Evolutionary conservation across 2,113 vertebrate species (phyloP), one percentile per base, ranked within the genome.

Genomic region (Orthonyx spaldingii): DNA sequence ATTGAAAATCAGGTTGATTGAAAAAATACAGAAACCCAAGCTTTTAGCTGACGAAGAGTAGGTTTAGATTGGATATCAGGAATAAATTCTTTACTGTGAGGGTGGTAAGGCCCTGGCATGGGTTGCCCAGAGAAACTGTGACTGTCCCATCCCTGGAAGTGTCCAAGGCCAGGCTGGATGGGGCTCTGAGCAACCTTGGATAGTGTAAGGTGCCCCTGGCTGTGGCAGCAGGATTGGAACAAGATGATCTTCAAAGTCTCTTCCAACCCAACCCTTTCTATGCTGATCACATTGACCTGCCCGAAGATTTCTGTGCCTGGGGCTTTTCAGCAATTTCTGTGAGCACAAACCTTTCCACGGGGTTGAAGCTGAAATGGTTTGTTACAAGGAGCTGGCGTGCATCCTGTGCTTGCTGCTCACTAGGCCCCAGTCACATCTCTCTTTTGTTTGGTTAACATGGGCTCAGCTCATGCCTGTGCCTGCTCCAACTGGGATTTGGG

Each of bases 401-500:
- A 56, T 28, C 60, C 17, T 32, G 41, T 7, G 2, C 55, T 84
- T 6, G 2, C 28, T 1, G 0, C 28, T 71, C 15, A 2, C 30
- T 22, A 11, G 15, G 10, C 18, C 20, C 11, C 39, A 24, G 19
- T 30, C 47, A 85, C 39, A 79, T 71, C 17, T 76, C 10, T 13
- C 50, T 70, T 52, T 37, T 0, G 0, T 69, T 69, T 63, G 10
- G 10, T 59, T 55, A 46, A 10, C 8, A 4, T 7, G 33, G 18
- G 23, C 52, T 75, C 33, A 39, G 35, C 55, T 92, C 3, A 0
- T 75, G 47, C 39, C 52, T 66, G 42, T 75, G 42, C 37, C 79
- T 66, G 28, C 26, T 90, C 28, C 2, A 1, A 1, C 1, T 71
- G 75, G 6, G 17, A 59, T 41, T 74, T 6, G 5, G 52, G 14